phyloP scores from a whole-genome alignment of 2,888 invertebrate species.

The Priapulus caudatus region DNA sequence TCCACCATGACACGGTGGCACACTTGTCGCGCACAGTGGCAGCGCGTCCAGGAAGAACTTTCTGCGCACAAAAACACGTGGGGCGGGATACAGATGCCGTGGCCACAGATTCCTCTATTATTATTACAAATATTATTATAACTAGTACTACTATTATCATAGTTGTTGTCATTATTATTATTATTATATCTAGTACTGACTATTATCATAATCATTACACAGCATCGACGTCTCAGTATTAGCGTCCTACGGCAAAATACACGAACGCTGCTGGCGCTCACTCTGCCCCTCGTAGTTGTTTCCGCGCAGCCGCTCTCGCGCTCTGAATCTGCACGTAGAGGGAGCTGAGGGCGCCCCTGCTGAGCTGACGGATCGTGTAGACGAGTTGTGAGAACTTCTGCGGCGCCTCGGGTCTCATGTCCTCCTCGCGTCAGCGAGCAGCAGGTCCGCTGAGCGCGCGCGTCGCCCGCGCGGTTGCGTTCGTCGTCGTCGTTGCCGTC shows the following conservation, averaged over 20 bases:
- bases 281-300: not conserved
- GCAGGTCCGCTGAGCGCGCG: not conserved
- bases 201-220: no score
- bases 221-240: no score
- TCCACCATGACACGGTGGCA: not conserved
- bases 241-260: no score
- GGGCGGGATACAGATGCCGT: no score
- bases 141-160: no score
- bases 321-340: not conserved
- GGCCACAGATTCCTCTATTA: no score
- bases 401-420: not conserved
- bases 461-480: not conserved
- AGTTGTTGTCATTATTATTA: no score
- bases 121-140: no score
- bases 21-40: not conserved
- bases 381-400: not conserved
- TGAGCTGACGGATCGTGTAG: not conserved
- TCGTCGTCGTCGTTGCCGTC: no score
- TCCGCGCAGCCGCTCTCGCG: not conserved
- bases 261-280: no score
- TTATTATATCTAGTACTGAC: no score
- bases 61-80: no score
- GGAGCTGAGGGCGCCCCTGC: not conserved
- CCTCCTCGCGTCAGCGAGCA: not conserved
- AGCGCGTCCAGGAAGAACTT: not conserved